A percentile compares a stretch with the other conserved stretches of the same genome.
phyloP scores from a whole-genome alignment of 2,797 vertebrate species.

The Ambastaia sidthimunki region DNA sequence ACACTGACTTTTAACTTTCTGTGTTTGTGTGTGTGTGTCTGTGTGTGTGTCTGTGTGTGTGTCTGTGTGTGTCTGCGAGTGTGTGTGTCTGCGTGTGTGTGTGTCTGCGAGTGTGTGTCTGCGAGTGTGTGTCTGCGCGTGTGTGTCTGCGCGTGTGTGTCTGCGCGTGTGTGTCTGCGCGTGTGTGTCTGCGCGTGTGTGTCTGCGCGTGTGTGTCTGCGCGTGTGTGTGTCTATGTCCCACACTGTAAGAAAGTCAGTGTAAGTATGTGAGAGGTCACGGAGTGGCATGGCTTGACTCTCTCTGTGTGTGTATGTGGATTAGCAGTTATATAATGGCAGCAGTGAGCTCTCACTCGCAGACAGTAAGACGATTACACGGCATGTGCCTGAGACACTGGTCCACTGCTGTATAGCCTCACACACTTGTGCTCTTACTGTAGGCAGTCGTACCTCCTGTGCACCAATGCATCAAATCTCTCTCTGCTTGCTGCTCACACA shows the following conservation, averaged over 20 bases:
- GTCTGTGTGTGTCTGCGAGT: conserved; percentile 5
- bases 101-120: conserved; percentile 2
- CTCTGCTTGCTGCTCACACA: not conserved
- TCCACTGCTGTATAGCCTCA: conserved; percentile 49
- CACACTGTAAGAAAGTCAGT: not conserved
- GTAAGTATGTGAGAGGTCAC: conserved; percentile 25
- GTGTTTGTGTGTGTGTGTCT: conserved; percentile 19
- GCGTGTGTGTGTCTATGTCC: not conserved
- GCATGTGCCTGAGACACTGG: conserved; percentile 78
- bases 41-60: not conserved
- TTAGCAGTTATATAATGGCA: conserved; percentile 80
- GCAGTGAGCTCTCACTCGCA: conserved; percentile 76
- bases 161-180: not conserved
- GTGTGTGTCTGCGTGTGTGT: not conserved
- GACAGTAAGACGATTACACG: conserved; percentile 81
- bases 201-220: not conserved
- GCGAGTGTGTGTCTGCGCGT: conserved; percentile 5
- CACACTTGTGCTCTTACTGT: conserved; percentile 43
- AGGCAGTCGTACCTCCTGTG: conserved; percentile 24
- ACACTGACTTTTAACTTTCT: not conserved
- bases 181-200: conserved; percentile 11
- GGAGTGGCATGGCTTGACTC: conserved; percentile 21
- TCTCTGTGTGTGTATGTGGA: conserved; percentile 58
- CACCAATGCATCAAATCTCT: conserved; percentile 32
- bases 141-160: conserved; percentile 22